Conservation (phyloP, 2,888 invertebrate genomes). For the Drosophila greeni region DNA sequence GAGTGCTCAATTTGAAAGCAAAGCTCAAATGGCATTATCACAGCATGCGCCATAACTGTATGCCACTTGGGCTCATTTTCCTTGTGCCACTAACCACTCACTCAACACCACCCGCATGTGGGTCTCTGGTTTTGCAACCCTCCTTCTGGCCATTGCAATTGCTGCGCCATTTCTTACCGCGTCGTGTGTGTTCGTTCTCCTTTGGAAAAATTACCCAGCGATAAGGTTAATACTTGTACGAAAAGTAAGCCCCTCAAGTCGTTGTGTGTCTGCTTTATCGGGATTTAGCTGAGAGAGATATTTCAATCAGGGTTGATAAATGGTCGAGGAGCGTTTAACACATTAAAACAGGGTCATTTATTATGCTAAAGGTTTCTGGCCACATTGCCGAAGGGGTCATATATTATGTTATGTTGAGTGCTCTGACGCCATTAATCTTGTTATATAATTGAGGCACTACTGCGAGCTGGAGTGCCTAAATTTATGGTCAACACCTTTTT, state of each 20-base stretch:
- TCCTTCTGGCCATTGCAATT: conserved; percentile 41
- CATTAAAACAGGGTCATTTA: conserved; percentile 32
- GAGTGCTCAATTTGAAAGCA: conserved; percentile 71
- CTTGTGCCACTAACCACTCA: conserved; percentile 38
- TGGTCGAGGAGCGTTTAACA: conserved; percentile 30
- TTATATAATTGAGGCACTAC: conserved; percentile 1
- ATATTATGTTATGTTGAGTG: conserved; percentile 17
- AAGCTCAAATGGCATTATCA: conserved; percentile 70
- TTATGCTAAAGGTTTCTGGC: conserved; percentile 26
- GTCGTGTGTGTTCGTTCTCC: conserved; percentile 55
- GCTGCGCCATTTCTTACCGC: conserved; percentile 60
- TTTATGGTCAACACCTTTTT: conserved; percentile 14
- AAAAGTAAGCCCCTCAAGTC: conserved; percentile 16
- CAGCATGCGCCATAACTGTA: conserved; percentile 56
- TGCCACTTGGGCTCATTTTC: conserved; percentile 1
- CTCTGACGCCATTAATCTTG: conserved; percentile 12
- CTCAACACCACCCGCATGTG: conserved; percentile 64
- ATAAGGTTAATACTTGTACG: conserved; percentile 41
- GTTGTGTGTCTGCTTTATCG: conserved; percentile 30
- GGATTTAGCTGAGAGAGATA: conserved; percentile 32
- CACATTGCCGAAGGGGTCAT: conserved; percentile 21
- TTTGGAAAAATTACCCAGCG: conserved; percentile 36
- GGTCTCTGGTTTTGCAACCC: conserved; percentile 56
- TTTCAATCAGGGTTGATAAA: conserved; percentile 40
- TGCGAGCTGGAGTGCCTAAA: neutral